Conservation (phyloP, 2,113 vertebrate species). For the Coturnix japonica region DNA sequence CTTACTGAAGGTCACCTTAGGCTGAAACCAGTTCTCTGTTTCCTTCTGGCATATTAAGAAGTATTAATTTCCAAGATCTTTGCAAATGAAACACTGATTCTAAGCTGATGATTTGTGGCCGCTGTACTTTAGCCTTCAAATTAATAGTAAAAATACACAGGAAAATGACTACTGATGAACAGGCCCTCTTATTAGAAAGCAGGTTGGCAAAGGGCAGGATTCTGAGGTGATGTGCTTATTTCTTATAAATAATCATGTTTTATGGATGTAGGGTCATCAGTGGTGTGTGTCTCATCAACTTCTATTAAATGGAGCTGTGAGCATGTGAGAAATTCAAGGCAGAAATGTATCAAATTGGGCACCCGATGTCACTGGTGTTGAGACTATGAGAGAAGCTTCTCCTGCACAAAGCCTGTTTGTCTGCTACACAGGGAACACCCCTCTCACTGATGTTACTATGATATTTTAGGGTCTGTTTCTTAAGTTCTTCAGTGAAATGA, state of each 20-base stretch:
- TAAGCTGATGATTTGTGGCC: constrained; percentile 46
- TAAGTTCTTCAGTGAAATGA: no score
- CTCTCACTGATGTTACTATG: not conserved
- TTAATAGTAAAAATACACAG: not conserved
- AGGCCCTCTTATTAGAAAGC: not conserved
- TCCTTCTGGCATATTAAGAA: constrained; percentile 4
- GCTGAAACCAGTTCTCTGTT: not conserved
- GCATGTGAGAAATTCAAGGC: not conserved
- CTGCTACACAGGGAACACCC: not conserved
- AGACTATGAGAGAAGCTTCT: not conserved
- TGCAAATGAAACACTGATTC: constrained; percentile 56
- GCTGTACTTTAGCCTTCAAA: constrained; percentile 36
- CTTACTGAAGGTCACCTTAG: not conserved
- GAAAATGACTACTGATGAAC: not conserved
- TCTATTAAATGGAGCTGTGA: not conserved
- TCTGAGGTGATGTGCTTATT: not conserved
- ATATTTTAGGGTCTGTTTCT: no score
- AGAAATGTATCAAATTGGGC: not conserved
- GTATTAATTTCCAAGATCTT: constrained; percentile 58
- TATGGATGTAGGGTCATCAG: no score
- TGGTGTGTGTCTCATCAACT: not conserved
- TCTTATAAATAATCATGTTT: not conserved
- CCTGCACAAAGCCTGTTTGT: not conserved
- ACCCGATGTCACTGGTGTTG: not conserved
- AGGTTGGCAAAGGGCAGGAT: not conserved